These are phyloP conservation scores for Drosophila melanocephala DNA, from an alignment of 2,888 invertebrate genomes.

Conservation along the genomic window DNA sequence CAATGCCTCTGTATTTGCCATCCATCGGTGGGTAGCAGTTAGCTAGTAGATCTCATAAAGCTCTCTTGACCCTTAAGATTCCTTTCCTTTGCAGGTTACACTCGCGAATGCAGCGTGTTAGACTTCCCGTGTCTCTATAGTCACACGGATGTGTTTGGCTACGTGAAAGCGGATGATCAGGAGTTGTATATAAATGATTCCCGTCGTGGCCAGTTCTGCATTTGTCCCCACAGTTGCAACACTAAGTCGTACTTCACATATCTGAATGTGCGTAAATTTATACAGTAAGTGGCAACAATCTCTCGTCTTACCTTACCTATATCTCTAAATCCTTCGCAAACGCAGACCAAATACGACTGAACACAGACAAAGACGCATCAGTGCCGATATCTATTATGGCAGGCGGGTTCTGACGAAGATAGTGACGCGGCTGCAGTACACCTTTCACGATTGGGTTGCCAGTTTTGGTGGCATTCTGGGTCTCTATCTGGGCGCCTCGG, in stretches of 20 bases:
- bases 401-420: slow-evolving; percentile 84
- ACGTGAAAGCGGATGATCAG: slow-evolving; percentile 56
- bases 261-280: slow-evolving; percentile 59
- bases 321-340: slow-evolving; percentile 2
- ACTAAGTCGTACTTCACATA: slow-evolving; percentile 60
- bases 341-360: slow-evolving; percentile 34
- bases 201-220: slow-evolving; percentile 73
- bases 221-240: slow-evolving; percentile 77
- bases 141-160: slow-evolving; percentile 70
- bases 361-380: slow-evolving; percentile 41
- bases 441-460: slow-evolving; percentile 83
- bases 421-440: slow-evolving; percentile 83
- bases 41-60: no score
- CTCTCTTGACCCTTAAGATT: neutral
- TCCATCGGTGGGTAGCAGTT: slow-evolving; percentile 43
- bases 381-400: slow-evolving; percentile 83
- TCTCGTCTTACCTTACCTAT: neutral
- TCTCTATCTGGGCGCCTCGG: slow-evolving; percentile 85
- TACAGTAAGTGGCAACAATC: slow-evolving; percentile 39
- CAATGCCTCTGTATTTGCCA: slow-evolving; percentile 73
- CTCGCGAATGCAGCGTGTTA: slow-evolving; percentile 67
- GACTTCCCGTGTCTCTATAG: slow-evolving; percentile 76
- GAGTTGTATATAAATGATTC: slow-evolving; percentile 69
- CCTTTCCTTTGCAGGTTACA: slow-evolving; percentile 22
- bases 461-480: slow-evolving; percentile 86